A percentile compares a stretch with the other conserved stretches of the same genome.
phyloP scores from a whole-genome alignment of 1,140 invertebrate genomes.

The Muscidifurax raptorellus region DNA sequence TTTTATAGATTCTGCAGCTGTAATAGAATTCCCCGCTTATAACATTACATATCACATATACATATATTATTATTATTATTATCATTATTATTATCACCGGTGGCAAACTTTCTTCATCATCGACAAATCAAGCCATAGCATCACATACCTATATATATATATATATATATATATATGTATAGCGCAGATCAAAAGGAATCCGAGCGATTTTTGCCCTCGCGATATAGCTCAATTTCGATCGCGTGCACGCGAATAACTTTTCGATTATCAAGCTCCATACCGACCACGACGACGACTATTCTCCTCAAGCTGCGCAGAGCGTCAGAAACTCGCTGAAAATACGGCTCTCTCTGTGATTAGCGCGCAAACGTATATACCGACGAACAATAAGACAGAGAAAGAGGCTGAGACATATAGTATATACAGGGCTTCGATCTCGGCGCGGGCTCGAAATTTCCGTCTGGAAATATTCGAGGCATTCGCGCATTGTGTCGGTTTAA shows the following conservation, averaged over 20 bases:
- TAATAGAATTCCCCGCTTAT: neutral
- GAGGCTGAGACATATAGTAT: neutral
- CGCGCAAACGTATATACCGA: neutral
- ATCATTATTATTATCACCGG: neutral
- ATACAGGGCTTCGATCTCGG: constrained; percentile 14
- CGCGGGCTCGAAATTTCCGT: constrained; percentile 16
- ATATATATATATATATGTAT: too few relatives aligned
- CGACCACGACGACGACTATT: neutral
- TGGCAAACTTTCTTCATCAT: neutral
- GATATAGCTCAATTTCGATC: constrained; percentile 35
- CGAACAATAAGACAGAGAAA: neutral
- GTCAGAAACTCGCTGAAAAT: neutral
- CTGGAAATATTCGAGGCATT: constrained; percentile 39
- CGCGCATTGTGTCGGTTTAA: constrained; percentile 35
- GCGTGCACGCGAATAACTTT: constrained; percentile 27
- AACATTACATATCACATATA: neutral
- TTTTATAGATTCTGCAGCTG: too few relatives aligned
- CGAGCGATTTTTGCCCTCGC: constrained; percentile 4
- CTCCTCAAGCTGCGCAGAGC: neutral
- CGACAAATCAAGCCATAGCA: neutral
- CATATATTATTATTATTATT: too few relatives aligned
- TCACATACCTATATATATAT: too few relatives aligned
- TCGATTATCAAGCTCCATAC: constrained; percentile 3
- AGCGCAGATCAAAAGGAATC: neutral
- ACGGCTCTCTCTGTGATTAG: neutral